These are phyloP conservation scores for Pseudotriccus pelzelni DNA, from an alignment of 2,797 vertebrate species.

Conservation along the genomic window DNA sequence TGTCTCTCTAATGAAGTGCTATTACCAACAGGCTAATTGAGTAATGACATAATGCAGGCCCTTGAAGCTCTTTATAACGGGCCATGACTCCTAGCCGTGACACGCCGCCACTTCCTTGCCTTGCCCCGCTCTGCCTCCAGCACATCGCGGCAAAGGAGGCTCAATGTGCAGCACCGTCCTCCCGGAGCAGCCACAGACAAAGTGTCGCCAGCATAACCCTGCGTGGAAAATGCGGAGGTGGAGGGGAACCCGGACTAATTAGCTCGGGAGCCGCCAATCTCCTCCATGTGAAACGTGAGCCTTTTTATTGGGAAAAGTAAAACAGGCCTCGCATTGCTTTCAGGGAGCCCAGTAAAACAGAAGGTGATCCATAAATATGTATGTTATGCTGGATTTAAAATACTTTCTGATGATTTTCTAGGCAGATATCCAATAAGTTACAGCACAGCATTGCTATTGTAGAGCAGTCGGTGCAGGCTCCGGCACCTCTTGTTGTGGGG, in stretches of 20 bases:
- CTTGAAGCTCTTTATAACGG: slow-evolving; percentile 48
- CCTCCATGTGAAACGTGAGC: slow-evolving; percentile 75
- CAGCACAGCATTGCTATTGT: slow-evolving; percentile 49
- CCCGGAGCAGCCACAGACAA: slow-evolving; percentile 77
- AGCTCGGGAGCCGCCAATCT: slow-evolving; percentile 70
- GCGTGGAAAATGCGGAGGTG: slow-evolving; percentile 83
- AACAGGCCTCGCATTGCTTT: slow-evolving; percentile 70
- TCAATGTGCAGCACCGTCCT: slow-evolving; percentile 55
- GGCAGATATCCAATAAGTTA: slow-evolving; percentile 65
- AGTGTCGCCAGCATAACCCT: slow-evolving; percentile 81
- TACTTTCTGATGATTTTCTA: slow-evolving; percentile 71
- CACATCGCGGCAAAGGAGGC: slow-evolving; percentile 53
- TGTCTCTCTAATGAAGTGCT: slow-evolving; percentile 72
- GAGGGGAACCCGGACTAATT: slow-evolving; percentile 76
- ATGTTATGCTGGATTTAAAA: slow-evolving; percentile 63
- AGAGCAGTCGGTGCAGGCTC: neutral
- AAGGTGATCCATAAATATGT: slow-evolving; percentile 68
- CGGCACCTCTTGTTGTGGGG: neutral
- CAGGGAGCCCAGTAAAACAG: slow-evolving; percentile 72
- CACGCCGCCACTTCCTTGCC: slow-evolving; percentile 17
- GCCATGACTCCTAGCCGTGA: slow-evolving; percentile 6
- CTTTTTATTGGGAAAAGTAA: slow-evolving; percentile 64
- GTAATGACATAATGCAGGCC: slow-evolving; percentile 71
- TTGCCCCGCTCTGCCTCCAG: slow-evolving; percentile 53
- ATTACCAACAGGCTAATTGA: slow-evolving; percentile 74